Evolutionary conservation across 2,113 vertebrate species (phyloP), one percentile per base, ranked within the genome.

Genomic region (Syngnathus typhle): DNA sequence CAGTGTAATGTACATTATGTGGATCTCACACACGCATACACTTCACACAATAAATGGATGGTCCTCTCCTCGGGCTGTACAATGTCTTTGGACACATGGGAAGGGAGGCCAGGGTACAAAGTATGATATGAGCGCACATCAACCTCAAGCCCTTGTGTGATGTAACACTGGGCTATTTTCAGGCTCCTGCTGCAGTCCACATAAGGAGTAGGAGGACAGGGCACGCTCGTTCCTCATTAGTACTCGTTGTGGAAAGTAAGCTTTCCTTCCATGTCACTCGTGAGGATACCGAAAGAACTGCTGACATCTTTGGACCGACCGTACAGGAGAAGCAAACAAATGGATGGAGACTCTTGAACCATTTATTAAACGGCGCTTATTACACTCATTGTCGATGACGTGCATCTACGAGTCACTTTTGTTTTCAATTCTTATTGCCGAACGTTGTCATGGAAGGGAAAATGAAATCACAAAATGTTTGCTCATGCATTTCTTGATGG

Each of bases 321-420:
- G 21, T 3, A 2, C 11, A 23, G 4, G 27, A 56, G 72, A 72
- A 43, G 19, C 37, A 72, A 55, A 72, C 73, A 76, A 52, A 67
- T 41, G 51, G 23, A 75, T 32, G 23, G 65, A 70, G n/a, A 67
- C 72, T 68, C 78, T 85, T 88, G 80, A 83, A 86, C 87, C 27
- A 82, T 91, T 88, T 86, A 88, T 88, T 91, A 84, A 87, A 88
- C 85, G 88, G 85, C 87, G 78, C 77, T 87, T 86, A 75, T 89
- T 86, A 87, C 87, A 91, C 80, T 76, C 70, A 83, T 18, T 75
- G 60, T 81, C 78, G 75, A 78, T 85, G 75, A 85, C 85, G 82
- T 83, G 71, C 78, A 88, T 84, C 73, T 82, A 85, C 72, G 77
- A 66, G 74, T 71, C 74, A 86, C 56, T 80, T 75, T 75, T 72